A percentile compares a stretch with the other conserved stretches of the same genome.
Conservation (phyloP, 2,888 invertebrate genomes). For the Spodoptera exigua region DNA sequence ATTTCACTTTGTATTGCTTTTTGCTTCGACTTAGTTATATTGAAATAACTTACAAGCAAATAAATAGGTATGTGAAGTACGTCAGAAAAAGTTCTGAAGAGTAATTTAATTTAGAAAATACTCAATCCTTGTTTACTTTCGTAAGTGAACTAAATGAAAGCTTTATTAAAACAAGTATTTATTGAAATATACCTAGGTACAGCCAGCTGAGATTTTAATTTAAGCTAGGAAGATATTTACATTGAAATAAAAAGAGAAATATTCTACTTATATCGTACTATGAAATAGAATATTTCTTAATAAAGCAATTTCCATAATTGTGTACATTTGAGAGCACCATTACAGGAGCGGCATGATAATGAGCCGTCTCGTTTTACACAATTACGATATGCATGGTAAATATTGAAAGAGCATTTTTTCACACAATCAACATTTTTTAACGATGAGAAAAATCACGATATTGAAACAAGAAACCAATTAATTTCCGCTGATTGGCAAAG, state of each 20-base stretch:
- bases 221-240: not conserved
- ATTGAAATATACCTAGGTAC: too few relatives aligned
- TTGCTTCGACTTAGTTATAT: too few relatives aligned
- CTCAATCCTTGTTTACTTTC: too few relatives aligned
- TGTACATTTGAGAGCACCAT: slow-evolving; percentile 16
- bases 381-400: slow-evolving; percentile 38
- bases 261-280: too few relatives aligned
- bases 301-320: not conserved
- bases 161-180: too few relatives aligned
- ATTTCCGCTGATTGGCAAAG: slow-evolving; percentile 57
- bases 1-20: too few relatives aligned
- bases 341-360: slow-evolving; percentile 29
- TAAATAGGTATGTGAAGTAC: too few relatives aligned
- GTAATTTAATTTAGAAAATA: too few relatives aligned
- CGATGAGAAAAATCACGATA: slow-evolving; percentile 44
- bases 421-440: slow-evolving; percentile 41
- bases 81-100: too few relatives aligned
- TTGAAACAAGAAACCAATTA: slow-evolving; percentile 61
- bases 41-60: too few relatives aligned
- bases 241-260: too few relatives aligned
- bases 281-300: slow-evolving; percentile 1
- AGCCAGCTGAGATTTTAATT: slow-evolving; percentile 2
- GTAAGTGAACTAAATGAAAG: too few relatives aligned
- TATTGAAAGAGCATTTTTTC: slow-evolving; percentile 44
- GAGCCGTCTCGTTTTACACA: slow-evolving; percentile 24